Base-by-base conservation (phyloP, 1,140 invertebrate species). In the Macrostomum lignano region DNA sequence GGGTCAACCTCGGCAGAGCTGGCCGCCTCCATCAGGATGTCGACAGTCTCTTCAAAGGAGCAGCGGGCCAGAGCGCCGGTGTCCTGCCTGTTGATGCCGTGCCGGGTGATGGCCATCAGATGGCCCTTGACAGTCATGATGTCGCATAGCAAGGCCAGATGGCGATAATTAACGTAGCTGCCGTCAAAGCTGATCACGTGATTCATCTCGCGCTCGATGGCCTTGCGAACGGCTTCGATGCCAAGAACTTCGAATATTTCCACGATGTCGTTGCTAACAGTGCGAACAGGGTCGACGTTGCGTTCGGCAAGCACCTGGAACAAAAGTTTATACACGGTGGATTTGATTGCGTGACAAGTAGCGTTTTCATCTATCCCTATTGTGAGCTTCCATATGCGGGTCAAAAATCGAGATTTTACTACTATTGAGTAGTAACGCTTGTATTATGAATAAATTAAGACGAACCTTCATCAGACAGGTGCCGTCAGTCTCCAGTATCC, bases 121-220 rank as follows among this genome's bases (percentile, higher is more conserved):
- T 98, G 86, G 54, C 91, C 91, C 61, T 96, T 98, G 10, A 84
- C 82, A 6, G 91, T 98, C 88, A 98, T 98, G 0, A 96, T 84
- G 55, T 99, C 91, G 64, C 91, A 99, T 48, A 99, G 68, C 51
- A 98, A 67, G 6, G 91, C 84, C 52, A 99, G 67, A 64, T 99
- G 91, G 19, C 91, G 73, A 54, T 98, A 98, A 64, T 98, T 99
- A 45, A 99, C 91, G 61, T 99, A 99, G 17, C 94, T 69, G 47
- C 91, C 91, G 46, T 99, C 94, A 62, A 99, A 99, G 48, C 84
- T 79, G 46, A 99, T 67, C 17, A 99, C 91, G 50, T 82, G 74
- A 46, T 93, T 91, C 81, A 99, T 96, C 68, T 99, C 91, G 48
- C 88, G 88, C 51, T 99, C 91, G 1, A 99, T 84, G 0, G 82